A percentile compares a stretch with the other conserved stretches of the same genome.
phyloP scores from a whole-genome alignment of 2,888 invertebrate genomes.

The Busseola fusca region DNA sequence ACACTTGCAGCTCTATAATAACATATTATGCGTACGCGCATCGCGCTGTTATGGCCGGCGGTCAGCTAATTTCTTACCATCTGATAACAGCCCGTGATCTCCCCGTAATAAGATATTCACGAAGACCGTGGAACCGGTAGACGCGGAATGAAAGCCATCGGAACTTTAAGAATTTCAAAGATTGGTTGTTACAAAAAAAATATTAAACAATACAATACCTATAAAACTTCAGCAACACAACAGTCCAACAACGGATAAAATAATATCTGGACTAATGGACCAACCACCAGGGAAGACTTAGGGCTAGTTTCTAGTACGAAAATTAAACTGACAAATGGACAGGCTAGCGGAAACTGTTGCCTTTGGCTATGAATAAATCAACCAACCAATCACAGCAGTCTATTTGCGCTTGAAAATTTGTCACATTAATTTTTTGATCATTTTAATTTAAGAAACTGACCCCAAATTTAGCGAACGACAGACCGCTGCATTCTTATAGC shows the following conservation, averaged over 20 bases:
- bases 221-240: neutral
- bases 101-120: conserved; percentile 72
- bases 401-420: neutral
- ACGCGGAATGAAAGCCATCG: conserved; percentile 49
- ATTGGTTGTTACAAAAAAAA: neutral
- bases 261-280: neutral
- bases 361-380: neutral
- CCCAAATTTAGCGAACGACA: neutral
- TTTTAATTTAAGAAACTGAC: neutral
- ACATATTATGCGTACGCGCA: conserved; percentile 48
- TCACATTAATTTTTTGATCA: neutral
- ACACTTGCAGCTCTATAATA: conserved; percentile 53
- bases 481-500: neutral
- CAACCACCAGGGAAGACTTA: neutral
- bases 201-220: neutral
- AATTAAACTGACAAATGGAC: too few species aligned
- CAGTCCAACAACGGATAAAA: neutral
- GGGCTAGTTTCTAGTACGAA: neutral
- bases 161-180: neutral
- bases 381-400: neutral
- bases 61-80: conserved; percentile 80
- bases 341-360: too few species aligned
- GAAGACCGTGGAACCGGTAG: conserved; percentile 68
- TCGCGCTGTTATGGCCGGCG: conserved; percentile 67
- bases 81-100: conserved; percentile 80